A percentile compares a stretch with the other conserved stretches of the same genome.
These are phyloP conservation scores for Bos taurus DNA, from an alignment of 2,113 vertebrate species.

Conservation along the genomic window ARS-UCD2.0 NC_037331.1:18659001-18659500, in stretches of 20 bases:
- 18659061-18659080: not conserved
- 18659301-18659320: not conserved
- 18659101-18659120: not conserved
- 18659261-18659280: not conserved
- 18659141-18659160: accelerated
- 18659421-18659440: not conserved
- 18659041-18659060: not conserved
- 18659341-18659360: not conserved
- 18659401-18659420: not conserved
- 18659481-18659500: not conserved
- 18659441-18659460: not conserved
- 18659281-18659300: not conserved
- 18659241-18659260: not conserved
- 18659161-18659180: not conserved
- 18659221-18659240: not conserved
- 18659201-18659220: not conserved
- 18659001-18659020: not conserved
- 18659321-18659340: not conserved
- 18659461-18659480: not conserved
- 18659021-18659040: not conserved
- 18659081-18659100: not conserved
- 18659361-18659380: not conserved
- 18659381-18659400: not conserved
- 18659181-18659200: not conserved
- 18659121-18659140: accelerated